Base-by-base conservation (phyloP, 2,113 vertebrate species). In the Toxotes chatareus region DNA sequence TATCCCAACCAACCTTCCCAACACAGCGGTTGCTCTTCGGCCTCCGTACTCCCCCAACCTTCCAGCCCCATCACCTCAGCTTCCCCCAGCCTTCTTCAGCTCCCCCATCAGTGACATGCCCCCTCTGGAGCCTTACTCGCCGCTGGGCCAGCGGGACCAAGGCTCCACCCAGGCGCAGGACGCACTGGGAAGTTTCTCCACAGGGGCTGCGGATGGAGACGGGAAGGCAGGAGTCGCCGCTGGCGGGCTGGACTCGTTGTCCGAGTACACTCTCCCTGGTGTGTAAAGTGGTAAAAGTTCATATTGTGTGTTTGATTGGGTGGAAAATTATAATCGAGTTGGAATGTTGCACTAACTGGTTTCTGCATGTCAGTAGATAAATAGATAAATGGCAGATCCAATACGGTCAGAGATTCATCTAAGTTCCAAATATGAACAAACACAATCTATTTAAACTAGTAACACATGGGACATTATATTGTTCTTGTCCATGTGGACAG, bases 1-100 rank as follows among this genome's bases (percentile, higher is more conserved):
- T 83, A 96, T 99, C 91, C 96, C 98, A 27, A 94, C 97, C 73
- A 96, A 95, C 85, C 92, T 98, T 64, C 96, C 97, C 69, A 97
- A 97, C n/a, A 97, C 98, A 23, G 93, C 97, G 0, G 94, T 95
- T 36, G 95, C 90, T 23, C 88, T 96, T 90, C 96, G 79, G 89
- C 95, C 95, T 63, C 96, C 95, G 78, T 99, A 91, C 95, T 96
- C 14, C 87, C 96, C 95, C 3, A 86, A 77, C 64, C 95, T 99
- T 57, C 96, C 96, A 3, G 93, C 97, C 0, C 94, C 97, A 0
- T 95, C 94, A 63, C 92, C 93, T 89, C 97, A 56, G 94, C 97
- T 94, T 86, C 94, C 94, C 83, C 93, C 85, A 80, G 95, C 96
- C 38, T 95, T 96, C 84, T 96, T 96, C 79, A 90, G 83, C 86